Conservation (phyloP, 2,797 vertebrate genomes). For the Cyclura pinguis region DNA sequence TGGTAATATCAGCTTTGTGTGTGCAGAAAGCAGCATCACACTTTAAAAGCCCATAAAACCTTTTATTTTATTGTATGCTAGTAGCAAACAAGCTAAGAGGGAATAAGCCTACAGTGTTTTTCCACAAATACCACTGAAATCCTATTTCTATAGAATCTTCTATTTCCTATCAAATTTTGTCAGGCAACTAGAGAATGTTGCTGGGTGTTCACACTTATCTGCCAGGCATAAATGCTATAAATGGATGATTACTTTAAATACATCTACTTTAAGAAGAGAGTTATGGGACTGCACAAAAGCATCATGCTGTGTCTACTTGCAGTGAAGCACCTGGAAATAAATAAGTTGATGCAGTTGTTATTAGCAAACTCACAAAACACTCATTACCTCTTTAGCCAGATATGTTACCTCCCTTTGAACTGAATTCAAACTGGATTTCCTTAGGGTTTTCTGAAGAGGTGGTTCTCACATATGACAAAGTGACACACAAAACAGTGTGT, state of each 20-base stretch:
- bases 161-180: conserved; percentile 73
- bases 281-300: conserved; percentile 79
- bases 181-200: conserved; percentile 72
- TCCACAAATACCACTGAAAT: conserved; percentile 78
- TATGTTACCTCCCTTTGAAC: conserved; percentile 70
- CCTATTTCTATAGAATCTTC: conserved; percentile 73
- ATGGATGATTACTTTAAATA: conserved; percentile 83
- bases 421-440: conserved; percentile 62
- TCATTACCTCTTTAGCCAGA: conserved; percentile 69
- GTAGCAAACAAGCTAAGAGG: conserved; percentile 67
- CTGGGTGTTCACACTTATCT: conserved; percentile 76
- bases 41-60: conserved; percentile 42
- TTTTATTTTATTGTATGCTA: conserved; percentile 54
- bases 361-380: conserved; percentile 72
- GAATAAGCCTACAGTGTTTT: conserved; percentile 71
- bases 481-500: background rate
- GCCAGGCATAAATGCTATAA: conserved; percentile 80
- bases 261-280: conserved; percentile 76
- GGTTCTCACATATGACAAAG: background rate
- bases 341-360: conserved; percentile 76
- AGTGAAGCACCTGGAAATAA: conserved; percentile 79
- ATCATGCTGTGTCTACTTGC: conserved; percentile 78
- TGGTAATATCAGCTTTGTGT: conserved; percentile 2
- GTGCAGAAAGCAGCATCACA: conserved; percentile 25
- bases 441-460: conserved; percentile 55